These are phyloP conservation scores for Coryphaenoides rupestris DNA, from an alignment of 2,113 vertebrate species.

Conservation along the genomic window DNA sequence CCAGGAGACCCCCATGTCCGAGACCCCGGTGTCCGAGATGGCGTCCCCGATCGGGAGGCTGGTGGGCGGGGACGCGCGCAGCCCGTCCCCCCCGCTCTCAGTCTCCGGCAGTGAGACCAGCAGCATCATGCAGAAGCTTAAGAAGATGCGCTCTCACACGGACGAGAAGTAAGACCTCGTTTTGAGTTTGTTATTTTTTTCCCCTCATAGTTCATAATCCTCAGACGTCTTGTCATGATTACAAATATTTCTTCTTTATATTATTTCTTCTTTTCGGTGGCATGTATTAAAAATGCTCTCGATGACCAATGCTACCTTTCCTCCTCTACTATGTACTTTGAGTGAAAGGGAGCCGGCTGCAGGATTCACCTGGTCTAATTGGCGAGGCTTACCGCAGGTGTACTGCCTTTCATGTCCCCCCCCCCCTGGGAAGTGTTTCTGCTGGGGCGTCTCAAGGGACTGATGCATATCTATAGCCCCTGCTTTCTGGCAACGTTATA, in stretches of 20 bases:
- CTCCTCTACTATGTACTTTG: conserved; percentile 14
- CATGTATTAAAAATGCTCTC: too few relatives aligned
- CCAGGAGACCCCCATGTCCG: conserved; percentile 58
- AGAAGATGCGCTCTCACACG: conserved; percentile 95
- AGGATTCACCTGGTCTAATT: too few relatives aligned
- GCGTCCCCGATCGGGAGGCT: conserved; percentile 67
- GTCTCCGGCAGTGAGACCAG: conserved; percentile 95
- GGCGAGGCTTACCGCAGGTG: too few relatives aligned
- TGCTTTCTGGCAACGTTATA: too few relatives aligned
- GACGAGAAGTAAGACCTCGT: conserved; percentile 88
- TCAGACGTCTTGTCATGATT: not conserved
- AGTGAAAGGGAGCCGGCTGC: too few relatives aligned
- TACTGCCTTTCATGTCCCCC: too few relatives aligned
- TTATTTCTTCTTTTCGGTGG: too few relatives aligned
- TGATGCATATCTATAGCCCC: too few relatives aligned
- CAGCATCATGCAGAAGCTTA: conserved; percentile 98
- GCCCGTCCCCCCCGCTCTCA: conserved; percentile 84
- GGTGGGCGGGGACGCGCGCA: conserved; percentile 79
- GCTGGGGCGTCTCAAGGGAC: too few relatives aligned
- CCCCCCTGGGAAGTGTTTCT: too few relatives aligned
- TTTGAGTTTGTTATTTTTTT: not conserved
- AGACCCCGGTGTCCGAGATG: conserved; percentile 59
- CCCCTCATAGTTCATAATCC: not conserved
- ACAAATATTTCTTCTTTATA: not conserved
- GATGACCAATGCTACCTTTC: too few relatives aligned